Base-by-base conservation (phyloP, 2,888 invertebrate genomes). In the Euzetes globulus region DNA sequence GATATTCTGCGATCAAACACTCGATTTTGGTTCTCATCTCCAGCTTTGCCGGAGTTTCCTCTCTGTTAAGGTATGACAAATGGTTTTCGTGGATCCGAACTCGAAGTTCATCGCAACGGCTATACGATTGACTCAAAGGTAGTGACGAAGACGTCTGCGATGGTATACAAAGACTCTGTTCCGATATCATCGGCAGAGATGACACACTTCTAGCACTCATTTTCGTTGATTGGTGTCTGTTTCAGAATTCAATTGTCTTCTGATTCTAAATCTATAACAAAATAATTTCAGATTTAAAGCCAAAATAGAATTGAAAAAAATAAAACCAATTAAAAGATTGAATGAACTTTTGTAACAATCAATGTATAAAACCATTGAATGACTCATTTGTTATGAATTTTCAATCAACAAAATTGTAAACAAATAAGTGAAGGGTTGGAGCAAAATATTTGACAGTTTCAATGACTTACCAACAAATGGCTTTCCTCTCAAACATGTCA, bases 1-100 rank as follows among this genome's bases (percentile, higher is more conserved):
- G 72, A 63, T 76, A 78, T 25, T 79, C 79, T 25, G 74, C 70
- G 50, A 79, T 78, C 19, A 78, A 75, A 68, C 71, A 74, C 60
- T 79, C 77, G 4, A 79, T 68, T 65, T 77, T 77, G 19, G 73
- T 76, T 13, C 77, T 74, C 37, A 77, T 76, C 27, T 78, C 77
- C 50, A 78, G 65, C 70, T 79, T 79, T 11, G 76, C 72, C 13
- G 78, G 78, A 13, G 75, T 77, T 29, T 79, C 78, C 55, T 79
- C 79, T 41, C 76, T 75, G 52, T 77, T 78, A 3, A 79, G 72
- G 60, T 79, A 79, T 25, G 78, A 75, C 15, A 79, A 73, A 71
- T 79, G 79, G 45, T 75, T 77, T 55, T 78, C 58, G 25, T 72
- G 71, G 13, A 72, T 75, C 33, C 58, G 55, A 17, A 71, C 25